Conservation (phyloP, 2,113 vertebrate genomes). For the Tyto alba region DNA sequence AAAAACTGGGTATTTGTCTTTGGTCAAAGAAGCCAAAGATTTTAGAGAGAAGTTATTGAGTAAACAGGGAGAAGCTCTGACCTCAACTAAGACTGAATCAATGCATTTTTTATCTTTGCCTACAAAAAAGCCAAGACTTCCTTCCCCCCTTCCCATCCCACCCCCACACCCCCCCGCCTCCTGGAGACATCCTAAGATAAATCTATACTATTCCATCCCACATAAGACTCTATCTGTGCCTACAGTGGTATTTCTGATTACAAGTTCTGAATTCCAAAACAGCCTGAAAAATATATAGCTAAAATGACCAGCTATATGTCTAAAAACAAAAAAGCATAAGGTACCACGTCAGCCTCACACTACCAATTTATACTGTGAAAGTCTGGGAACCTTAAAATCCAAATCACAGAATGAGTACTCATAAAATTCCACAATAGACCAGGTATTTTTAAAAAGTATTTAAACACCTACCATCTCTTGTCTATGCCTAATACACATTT, state of each 20-base stretch:
- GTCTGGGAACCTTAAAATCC: background rate
- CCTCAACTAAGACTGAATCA: background rate
- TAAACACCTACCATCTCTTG: background rate
- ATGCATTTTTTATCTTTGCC: background rate
- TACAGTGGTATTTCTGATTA: background rate
- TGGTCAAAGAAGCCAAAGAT: background rate
- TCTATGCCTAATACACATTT: background rate
- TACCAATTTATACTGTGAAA: background rate
- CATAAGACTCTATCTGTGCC: background rate
- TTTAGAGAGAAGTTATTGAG: background rate
- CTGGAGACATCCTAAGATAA: background rate
- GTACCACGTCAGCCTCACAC: background rate
- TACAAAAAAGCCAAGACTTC: background rate
- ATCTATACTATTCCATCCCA: background rate
- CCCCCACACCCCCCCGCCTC: no score
- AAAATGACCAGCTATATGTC: background rate
- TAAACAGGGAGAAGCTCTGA: background rate
- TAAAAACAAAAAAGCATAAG: background rate
- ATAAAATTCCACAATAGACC: accelerated
- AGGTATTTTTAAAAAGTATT: background rate
- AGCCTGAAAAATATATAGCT: background rate
- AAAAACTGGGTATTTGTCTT: background rate
- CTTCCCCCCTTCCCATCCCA: accelerated
- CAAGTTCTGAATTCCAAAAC: background rate
- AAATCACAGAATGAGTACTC: background rate